Conservation (phyloP, 2,888 invertebrate species). For the Nymphalis polychloros region DNA sequence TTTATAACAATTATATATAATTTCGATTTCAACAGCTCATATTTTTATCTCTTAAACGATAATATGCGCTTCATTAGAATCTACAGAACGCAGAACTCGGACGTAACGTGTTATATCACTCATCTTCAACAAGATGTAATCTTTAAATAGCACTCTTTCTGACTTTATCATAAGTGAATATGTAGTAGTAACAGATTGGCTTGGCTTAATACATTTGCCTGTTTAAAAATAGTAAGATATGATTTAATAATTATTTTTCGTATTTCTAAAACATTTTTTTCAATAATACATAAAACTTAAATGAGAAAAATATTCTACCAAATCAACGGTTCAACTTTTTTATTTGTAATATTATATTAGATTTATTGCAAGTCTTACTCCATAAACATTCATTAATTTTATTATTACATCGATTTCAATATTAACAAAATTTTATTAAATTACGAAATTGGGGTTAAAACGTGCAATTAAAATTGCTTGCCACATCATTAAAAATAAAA, state of each 20-base stretch:
- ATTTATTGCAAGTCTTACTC: too few relatives aligned
- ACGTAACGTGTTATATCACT: slow-evolving; percentile 26
- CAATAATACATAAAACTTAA: too few relatives aligned
- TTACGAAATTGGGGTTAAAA: too few relatives aligned
- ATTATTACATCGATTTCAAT: too few relatives aligned
- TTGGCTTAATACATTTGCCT: neutral
- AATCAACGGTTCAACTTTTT: too few relatives aligned
- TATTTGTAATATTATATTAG: too few relatives aligned
- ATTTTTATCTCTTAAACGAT: slow-evolving; percentile 1
- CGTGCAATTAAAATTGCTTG: too few relatives aligned
- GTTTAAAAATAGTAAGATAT: neutral
- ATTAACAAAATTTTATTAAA: too few relatives aligned
- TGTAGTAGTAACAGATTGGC: neutral
- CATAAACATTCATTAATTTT: too few relatives aligned
- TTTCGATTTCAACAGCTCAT: neutral
- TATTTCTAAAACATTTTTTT: neutral
- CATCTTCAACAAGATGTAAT: slow-evolving; percentile 27
- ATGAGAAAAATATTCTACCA: too few relatives aligned
- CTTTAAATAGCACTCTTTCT: slow-evolving; percentile 17
- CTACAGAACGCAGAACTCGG: slow-evolving; percentile 6
- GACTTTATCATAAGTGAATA: neutral
- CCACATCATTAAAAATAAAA: too few relatives aligned
- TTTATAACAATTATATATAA: neutral
- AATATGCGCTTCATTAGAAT: slow-evolving; percentile 5
- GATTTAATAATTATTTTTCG: neutral